Evolutionary conservation across 2,888 invertebrate species (phyloP).

Genomic region (Odontocerum albicorne): DNA sequence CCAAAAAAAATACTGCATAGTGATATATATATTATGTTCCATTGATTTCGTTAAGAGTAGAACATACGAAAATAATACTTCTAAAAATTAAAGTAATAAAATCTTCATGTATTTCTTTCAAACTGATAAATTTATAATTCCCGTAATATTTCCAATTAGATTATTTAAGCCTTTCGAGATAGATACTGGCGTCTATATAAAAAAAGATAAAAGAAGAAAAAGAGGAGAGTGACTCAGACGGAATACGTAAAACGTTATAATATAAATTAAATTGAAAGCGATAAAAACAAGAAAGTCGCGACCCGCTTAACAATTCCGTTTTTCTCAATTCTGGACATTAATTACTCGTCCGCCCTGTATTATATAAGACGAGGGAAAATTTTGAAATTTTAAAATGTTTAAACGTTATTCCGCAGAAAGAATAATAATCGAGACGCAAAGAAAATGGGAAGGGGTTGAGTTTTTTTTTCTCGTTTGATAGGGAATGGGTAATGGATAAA

Average conservation of each 20-base stretch:
- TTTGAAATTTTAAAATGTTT: conserved; percentile 28
- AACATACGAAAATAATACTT: no score
- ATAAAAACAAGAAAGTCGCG: conserved; percentile 15
- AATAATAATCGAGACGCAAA: conserved; percentile 32
- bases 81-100: no score
- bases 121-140: no score
- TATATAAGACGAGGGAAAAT: conserved; percentile 12
- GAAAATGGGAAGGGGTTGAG: conserved; percentile 13
- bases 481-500: conserved; percentile 20
- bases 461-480: not conserved
- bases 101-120: no score
- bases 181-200: no score
- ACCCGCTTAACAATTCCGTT: conserved; percentile 21
- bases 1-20: no score
- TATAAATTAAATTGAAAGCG: not conserved
- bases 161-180: no score
- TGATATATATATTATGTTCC: no score
- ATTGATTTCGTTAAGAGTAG: no score
- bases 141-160: no score
- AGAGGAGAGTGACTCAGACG: not conserved
- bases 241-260: not conserved
- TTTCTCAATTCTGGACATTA: conserved; percentile 13
- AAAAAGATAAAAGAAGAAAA: no score
- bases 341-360: conserved; percentile 7
- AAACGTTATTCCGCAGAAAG: conserved; percentile 30